Percentiles rank a stretch among this genome's conserved stretches.
These are phyloP conservation scores for Carcina quercana DNA, from an alignment of 2,888 invertebrate genomes.

Conservation along the genomic window DNA sequence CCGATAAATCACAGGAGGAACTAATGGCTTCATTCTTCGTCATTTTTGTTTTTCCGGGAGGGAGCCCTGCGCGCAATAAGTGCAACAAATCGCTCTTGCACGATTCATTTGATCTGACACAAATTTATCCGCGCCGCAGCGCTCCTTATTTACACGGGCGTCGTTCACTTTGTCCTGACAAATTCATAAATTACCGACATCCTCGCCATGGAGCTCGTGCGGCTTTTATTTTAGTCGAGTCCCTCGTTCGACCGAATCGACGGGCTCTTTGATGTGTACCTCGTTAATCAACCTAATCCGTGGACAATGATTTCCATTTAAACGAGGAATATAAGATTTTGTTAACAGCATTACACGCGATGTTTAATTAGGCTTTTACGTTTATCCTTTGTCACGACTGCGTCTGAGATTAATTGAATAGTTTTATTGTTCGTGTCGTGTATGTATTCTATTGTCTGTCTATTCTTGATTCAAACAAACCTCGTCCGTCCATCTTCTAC, in stretches of 20 bases:
- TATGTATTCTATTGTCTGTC: no score
- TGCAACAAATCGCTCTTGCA: constrained; percentile 59
- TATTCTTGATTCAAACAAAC: no score
- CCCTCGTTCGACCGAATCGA: constrained; percentile 57
- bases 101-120: constrained; percentile 74
- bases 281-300: constrained; percentile 38
- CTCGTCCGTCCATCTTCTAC: no score
- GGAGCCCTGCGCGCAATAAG: constrained; percentile 44
- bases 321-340: no score
- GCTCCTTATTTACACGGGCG: constrained; percentile 67
- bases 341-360: no score
- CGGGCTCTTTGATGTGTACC: constrained; percentile 56
- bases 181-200: constrained; percentile 75
- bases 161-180: constrained; percentile 67
- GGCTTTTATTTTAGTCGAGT: constrained; percentile 60
- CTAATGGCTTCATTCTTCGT: constrained; percentile 38
- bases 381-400: no score
- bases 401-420: no score
- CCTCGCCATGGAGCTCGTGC: constrained; percentile 51
- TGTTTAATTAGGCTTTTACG: no score
- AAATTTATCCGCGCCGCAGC: constrained; percentile 65
- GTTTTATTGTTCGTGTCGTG: no score
- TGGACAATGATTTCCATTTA: constrained; percentile 14
- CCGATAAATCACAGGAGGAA: constrained; percentile 30
- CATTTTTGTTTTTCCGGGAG: constrained; percentile 29